Conservation (phyloP, 23 tunicate species). For the Phallusia fumigata region DNA sequence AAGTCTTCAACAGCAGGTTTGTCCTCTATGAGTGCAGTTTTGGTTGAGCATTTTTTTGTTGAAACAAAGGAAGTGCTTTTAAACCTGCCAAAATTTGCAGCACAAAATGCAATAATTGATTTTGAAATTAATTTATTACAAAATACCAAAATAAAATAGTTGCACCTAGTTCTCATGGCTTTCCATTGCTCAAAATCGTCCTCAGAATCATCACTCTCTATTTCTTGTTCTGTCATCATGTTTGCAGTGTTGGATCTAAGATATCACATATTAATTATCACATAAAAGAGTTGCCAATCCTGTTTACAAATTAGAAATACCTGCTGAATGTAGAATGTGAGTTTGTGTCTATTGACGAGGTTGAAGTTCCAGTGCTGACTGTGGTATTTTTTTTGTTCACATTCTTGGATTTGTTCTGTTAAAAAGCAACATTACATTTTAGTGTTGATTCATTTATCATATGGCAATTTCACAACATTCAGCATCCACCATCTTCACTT, state of each 20-base stretch:
- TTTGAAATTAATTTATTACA: too few species aligned
- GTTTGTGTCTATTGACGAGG: too few species aligned
- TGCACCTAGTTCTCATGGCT: not conserved
- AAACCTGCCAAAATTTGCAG: too few species aligned
- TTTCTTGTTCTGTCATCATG: not conserved
- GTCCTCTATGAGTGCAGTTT: not conserved
- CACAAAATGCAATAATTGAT: too few species aligned
- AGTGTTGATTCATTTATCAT: too few species aligned
- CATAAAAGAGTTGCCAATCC: not conserved
- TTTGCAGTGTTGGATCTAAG: not conserved
- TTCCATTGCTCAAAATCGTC: conserved; percentile 55
- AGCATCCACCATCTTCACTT: too few species aligned
- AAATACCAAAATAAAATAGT: too few species aligned
- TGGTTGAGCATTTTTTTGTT: not conserved
- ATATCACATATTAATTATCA: not conserved
- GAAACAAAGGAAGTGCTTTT: not conserved
- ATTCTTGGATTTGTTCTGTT: not conserved
- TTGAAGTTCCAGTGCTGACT: not conserved
- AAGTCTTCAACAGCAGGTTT: not conserved
- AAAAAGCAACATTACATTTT: too few species aligned
- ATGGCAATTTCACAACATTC: too few species aligned
- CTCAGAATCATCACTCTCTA: conserved; percentile 23
- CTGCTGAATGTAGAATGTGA: not conserved
- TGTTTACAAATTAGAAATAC: not conserved
- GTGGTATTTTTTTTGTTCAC: not conserved